Percentiles rank a stretch among this genome's conserved stretches.
phyloP scores from a whole-genome alignment of 2,797 vertebrate genomes.

The Hydrolagus colliei region DNA sequence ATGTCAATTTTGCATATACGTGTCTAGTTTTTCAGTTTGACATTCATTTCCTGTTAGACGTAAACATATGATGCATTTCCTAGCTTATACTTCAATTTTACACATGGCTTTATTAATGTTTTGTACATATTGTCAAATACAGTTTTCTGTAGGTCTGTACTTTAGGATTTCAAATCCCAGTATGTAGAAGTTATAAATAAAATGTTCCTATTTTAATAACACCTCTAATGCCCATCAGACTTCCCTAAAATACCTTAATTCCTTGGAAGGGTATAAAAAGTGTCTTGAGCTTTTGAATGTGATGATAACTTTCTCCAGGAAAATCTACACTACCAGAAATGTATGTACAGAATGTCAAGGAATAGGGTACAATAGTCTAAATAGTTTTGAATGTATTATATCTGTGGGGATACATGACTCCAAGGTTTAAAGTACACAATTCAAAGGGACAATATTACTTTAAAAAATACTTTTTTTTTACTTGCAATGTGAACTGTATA shows the following conservation, averaged over 20 bases:
- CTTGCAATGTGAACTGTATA: slow-evolving; percentile 13
- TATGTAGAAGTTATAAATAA: slow-evolving; percentile 17
- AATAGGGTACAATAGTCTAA: slow-evolving; percentile 1
- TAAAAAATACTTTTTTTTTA: neutral
- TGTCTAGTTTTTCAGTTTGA: neutral
- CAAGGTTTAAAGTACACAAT: neutral
- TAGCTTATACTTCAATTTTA: neutral
- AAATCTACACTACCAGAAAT: slow-evolving; percentile 9
- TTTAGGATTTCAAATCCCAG: slow-evolving; percentile 8
- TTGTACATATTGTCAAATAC: slow-evolving; percentile 27
- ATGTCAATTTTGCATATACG: neutral
- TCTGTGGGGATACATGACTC: neutral
- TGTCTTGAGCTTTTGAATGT: neutral
- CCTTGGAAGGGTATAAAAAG: neutral
- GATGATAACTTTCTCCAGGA: neutral
- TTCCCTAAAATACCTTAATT: neutral
- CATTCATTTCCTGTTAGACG: slow-evolving; percentile 7
- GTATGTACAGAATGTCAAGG: neutral
- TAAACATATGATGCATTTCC: slow-evolving; percentile 28
- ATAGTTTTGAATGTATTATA: slow-evolving; percentile 2
- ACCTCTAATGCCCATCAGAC: neutral
- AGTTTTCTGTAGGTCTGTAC: slow-evolving; percentile 25
- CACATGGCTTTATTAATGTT: slow-evolving; percentile 7
- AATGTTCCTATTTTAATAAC: slow-evolving; percentile 27
- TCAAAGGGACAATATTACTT: neutral